A percentile compares a stretch with the other conserved stretches of the same genome.
Conservation (phyloP, 2,113 vertebrate genomes). For the Hiodon alosoides region DNA sequence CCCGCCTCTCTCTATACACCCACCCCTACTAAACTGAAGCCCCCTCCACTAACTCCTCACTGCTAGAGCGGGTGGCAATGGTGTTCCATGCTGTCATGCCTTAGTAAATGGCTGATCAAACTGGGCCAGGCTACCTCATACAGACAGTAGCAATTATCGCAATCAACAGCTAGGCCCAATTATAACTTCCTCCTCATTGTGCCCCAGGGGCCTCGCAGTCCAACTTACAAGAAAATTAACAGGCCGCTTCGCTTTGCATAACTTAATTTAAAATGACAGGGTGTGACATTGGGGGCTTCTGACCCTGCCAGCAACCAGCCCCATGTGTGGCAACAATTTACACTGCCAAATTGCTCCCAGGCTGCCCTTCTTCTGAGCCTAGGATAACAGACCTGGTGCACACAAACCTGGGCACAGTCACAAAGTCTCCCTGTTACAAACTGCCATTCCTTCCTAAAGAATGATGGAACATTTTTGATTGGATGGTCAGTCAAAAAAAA, state of each 20-base stretch:
- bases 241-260: constrained; percentile 84
- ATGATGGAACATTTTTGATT: background rate
- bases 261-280: constrained; percentile 98
- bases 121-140: constrained; percentile 53
- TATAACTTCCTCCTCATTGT: constrained; percentile 86
- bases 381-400: constrained; percentile 36
- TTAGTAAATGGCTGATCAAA: constrained; percentile 40
- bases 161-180: constrained; percentile 99
- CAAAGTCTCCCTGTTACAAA: background rate
- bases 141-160: constrained; percentile 97
- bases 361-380: constrained; percentile 51
- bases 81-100: constrained; percentile 38
- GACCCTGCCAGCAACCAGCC: constrained; percentile 79
- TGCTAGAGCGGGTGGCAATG: constrained; percentile 12
- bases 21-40: background rate
- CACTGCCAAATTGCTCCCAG: constrained; percentile 86
- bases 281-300: constrained; percentile 81
- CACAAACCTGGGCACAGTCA: background rate
- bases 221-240: constrained; percentile 67
- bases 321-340: constrained; percentile 89
- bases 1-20: constrained; percentile 2
- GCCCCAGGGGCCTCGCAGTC: constrained; percentile 69
- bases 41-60: constrained; percentile 15
- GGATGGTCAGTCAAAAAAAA: background rate
- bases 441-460: background rate